phyloP scores from a whole-genome alignment of 2,113 vertebrate genomes.

The Leptosomus discolor region DNA sequence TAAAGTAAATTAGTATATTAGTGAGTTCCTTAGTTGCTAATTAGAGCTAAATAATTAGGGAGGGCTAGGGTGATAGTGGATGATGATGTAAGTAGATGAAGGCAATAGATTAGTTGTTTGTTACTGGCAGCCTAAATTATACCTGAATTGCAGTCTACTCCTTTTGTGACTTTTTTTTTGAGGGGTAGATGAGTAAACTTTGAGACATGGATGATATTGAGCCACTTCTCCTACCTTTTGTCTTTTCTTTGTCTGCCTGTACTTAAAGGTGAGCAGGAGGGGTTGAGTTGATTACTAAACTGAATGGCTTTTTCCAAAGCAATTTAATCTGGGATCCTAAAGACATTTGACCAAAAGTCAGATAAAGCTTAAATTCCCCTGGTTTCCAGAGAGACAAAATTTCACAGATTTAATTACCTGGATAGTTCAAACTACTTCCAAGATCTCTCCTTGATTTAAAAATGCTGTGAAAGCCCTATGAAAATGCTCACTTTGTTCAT shows the following conservation, averaged over 20 bases:
- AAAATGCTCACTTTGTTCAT: fast-evolving
- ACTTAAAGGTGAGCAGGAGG: fast-evolving
- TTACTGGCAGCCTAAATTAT: not conserved
- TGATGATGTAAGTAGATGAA: not conserved
- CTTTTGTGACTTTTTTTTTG: not conserved
- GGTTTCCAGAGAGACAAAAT: not conserved
- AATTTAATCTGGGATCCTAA: not conserved
- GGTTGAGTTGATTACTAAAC: not conserved
- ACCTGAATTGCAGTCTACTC: not conserved
- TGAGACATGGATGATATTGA: not conserved
- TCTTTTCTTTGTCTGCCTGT: not conserved
- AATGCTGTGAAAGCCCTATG: not conserved
- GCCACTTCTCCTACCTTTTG: not conserved
- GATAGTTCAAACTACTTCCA: not conserved
- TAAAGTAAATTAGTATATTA: not conserved
- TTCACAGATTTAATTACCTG: not conserved
- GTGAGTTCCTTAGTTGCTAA: not conserved
- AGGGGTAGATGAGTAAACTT: not conserved
- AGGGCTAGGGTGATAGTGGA: not conserved
- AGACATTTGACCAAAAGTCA: not conserved
- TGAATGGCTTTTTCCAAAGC: not conserved
- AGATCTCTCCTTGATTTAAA: not conserved
- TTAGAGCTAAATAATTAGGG: not conserved
- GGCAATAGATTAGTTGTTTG: not conserved
- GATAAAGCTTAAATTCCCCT: not conserved